Evolutionary conservation across 2,888 invertebrate species (phyloP), one percentile per base, ranked within the genome.

Genomic region (Cephus pulcher): DNA sequence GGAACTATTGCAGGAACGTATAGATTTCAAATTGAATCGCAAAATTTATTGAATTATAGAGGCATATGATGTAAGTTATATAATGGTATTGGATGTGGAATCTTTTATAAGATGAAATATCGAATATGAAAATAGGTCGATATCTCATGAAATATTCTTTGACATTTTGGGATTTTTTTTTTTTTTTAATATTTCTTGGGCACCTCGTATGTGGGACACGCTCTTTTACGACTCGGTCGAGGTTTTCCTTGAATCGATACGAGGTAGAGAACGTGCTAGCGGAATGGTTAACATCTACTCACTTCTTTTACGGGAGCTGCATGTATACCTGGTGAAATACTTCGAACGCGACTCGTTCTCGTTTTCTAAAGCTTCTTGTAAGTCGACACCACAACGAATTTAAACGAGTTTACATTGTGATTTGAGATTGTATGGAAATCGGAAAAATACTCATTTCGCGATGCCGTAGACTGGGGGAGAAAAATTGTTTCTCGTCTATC

Each of bases 171-270:
- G 11, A 74, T 35, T 34, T 11, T 34, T 34, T 34, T 35, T 35
- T 35, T 35, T 37, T 30, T 74, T 33, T 11, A 71, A 32, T 34
- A 23, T 34, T 40, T 68, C 35, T 40, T 77, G 34, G 23, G 30
- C 74, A 35, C 23, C 30, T 56, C 34, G 34, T 75, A 35, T 15
- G 32, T 33, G 32, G 11, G 40, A 37, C 68, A 73, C 56, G 76
- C 76, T 77, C 76, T 79, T 81, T 80, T 81, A 76, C 77, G 78
- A 78, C 75, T 80, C 79, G 78, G 76, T 80, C 73, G 74, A 80
- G 83, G 81, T 84, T 85, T 84, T 81, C 82, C 77, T 77, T 34
- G 82, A 83, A 81, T 81, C 81, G 80, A 84, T 82, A 76, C 74
- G 34, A 81, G 70, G 78, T 69, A 56, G 56, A 73, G 70, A 79